phyloP scores from a whole-genome alignment of 2,797 vertebrate genomes.

The Geotrypetes seraphini region DNA sequence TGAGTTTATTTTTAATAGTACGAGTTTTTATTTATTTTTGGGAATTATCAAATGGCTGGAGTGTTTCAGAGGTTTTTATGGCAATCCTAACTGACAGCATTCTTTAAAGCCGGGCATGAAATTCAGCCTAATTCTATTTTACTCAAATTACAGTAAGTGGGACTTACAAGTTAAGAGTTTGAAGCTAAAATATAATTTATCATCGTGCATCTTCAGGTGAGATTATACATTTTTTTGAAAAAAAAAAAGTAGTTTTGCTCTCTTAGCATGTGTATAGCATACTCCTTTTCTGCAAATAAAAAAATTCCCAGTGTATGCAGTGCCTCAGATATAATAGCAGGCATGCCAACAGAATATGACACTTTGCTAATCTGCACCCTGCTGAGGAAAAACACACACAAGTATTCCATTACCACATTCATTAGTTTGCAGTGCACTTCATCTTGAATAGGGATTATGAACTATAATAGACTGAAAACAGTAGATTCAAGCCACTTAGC shows the following conservation, averaged over 20 bases:
- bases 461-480: constrained; percentile 52
- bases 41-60: no score
- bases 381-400: constrained; percentile 78
- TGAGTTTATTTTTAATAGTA: no score
- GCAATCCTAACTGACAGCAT: no score
- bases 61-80: no score
- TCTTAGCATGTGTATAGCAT: constrained; percentile 32
- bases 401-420: constrained; percentile 84
- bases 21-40: no score
- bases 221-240: constrained; percentile 40
- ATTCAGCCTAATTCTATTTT: constrained; percentile 43
- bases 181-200: constrained; percentile 44
- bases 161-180: constrained; percentile 28
- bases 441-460: constrained; percentile 65
- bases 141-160: constrained; percentile 26
- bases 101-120: constrained; percentile 33
- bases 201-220: constrained; percentile 42
- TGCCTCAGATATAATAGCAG: constrained; percentile 53
- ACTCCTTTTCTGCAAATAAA: constrained; percentile 44
- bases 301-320: constrained; percentile 44
- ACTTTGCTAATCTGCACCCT: constrained; percentile 84
- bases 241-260: constrained; percentile 19
- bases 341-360: constrained; percentile 75
- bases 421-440: constrained; percentile 78
- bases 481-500: constrained; percentile 53